phyloP scores from a whole-genome alignment of 1,140 invertebrate genomes.

The Anastrepha obliqua region DNA sequence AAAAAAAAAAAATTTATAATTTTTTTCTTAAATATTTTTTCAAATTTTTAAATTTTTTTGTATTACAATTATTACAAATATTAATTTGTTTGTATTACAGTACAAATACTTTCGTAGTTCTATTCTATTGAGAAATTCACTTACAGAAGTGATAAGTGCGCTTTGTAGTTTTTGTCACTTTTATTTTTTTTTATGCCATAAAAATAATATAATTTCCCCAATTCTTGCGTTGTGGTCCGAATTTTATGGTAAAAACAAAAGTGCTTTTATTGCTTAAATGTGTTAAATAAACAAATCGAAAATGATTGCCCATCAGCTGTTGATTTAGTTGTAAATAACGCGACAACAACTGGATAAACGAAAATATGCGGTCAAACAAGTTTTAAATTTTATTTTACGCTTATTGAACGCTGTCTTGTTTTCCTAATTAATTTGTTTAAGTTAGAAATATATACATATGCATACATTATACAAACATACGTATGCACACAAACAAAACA shows the following conservation, averaged over 20 bases:
- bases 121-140: background rate
- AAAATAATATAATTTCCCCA: too few relatives aligned
- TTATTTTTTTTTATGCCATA: too few relatives aligned
- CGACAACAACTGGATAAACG: background rate
- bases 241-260: background rate
- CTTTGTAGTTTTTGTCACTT: too few relatives aligned
- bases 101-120: background rate
- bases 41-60: too few relatives aligned
- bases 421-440: background rate
- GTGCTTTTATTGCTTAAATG: background rate
- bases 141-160: background rate
- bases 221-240: too few relatives aligned
- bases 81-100: background rate
- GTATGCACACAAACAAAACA: background rate
- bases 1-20: too few relatives aligned
- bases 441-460: too few relatives aligned
- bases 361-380: constrained; percentile 41
- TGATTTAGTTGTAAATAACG: background rate
- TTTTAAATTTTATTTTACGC: background rate
- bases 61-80: too few relatives aligned
- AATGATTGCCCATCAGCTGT: constrained; percentile 13
- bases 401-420: background rate
- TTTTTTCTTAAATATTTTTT: too few relatives aligned
- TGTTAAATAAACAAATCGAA: constrained; percentile 29
- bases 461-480: background rate